These are phyloP conservation scores for Corydoras maculifer DNA, from an alignment of 2,113 vertebrate genomes.

Conservation along the genomic window DNA sequence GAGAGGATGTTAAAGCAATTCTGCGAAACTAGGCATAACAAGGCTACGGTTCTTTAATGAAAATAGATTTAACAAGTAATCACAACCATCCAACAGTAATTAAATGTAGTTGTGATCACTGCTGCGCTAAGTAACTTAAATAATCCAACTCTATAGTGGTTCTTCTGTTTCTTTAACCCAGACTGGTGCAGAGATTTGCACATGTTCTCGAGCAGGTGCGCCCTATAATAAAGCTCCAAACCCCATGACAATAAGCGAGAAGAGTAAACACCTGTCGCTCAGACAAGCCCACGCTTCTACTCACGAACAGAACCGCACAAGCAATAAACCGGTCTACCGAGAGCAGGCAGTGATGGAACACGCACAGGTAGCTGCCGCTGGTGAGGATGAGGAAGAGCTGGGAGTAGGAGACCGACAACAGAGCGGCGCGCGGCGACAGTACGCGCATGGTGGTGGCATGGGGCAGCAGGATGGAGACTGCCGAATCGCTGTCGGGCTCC, in stretches of 20 bases:
- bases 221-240: conserved; percentile 11
- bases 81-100: no score
- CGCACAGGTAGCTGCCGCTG: conserved; percentile 94
- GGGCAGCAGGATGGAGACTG: conserved; percentile 49
- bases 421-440: conserved; percentile 82
- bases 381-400: conserved; percentile 97
- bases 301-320: not conserved
- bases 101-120: not conserved
- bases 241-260: not conserved
- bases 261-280: conserved; percentile 22
- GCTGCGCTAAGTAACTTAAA: not conserved
- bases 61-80: no score
- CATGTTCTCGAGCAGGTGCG: conserved; percentile 4
- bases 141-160: not conserved
- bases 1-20: no score
- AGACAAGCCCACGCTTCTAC: conserved; percentile 2
- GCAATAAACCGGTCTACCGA: conserved; percentile 17
- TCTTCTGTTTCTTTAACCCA: not conserved
- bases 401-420: conserved; percentile 91
- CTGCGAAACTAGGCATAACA: no score
- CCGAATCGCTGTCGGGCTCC: not conserved
- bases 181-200: conserved; percentile 1
- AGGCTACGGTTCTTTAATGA: no score
- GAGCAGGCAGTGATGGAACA: conserved; percentile 45
- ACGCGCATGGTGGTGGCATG: conserved; percentile 89